Conservation (phyloP, 2,888 invertebrate species). For the Andrena hattorfiana region DNA sequence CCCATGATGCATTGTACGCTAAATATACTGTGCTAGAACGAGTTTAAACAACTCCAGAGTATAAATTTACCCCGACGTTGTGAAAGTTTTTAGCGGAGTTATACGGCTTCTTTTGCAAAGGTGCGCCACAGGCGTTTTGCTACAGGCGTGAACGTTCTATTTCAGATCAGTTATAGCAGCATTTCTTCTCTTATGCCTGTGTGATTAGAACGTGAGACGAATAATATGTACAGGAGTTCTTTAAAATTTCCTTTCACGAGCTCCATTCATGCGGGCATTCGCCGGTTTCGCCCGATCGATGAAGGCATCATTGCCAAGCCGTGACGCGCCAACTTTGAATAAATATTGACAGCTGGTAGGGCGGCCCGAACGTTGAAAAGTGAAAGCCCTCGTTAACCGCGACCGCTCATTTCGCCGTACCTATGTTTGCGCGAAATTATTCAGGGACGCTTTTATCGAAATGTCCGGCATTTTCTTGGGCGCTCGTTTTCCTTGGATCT, state of each 20-base stretch:
- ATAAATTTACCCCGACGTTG: neutral
- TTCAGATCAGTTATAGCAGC: neutral
- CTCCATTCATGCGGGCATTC: neutral
- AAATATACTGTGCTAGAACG: slow-evolving; percentile 54
- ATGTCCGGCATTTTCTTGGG: slow-evolving; percentile 43
- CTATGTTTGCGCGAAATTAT: slow-evolving; percentile 41
- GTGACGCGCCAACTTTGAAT: neutral
- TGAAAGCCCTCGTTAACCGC: slow-evolving; percentile 33
- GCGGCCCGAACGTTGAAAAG: neutral
- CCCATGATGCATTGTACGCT: slow-evolving; percentile 65
- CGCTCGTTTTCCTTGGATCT: slow-evolving; percentile 27
- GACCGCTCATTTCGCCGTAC: slow-evolving; percentile 4
- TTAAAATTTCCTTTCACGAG: neutral
- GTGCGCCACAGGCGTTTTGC: neutral
- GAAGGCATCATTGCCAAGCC: neutral
- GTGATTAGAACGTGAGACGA: neutral
- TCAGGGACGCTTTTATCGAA: slow-evolving; percentile 23
- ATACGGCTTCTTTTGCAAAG: neutral
- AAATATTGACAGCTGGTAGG: slow-evolving; percentile 12
- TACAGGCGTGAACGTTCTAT: too few species aligned
- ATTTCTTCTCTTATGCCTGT: neutral
- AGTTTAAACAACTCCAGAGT: neutral
- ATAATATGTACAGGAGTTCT: neutral
- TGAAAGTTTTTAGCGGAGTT: neutral
- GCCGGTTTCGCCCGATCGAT: neutral